Evolutionary conservation across 2,797 vertebrate genomes (phyloP).

Genomic region (Bradypodion ventrale): DNA sequence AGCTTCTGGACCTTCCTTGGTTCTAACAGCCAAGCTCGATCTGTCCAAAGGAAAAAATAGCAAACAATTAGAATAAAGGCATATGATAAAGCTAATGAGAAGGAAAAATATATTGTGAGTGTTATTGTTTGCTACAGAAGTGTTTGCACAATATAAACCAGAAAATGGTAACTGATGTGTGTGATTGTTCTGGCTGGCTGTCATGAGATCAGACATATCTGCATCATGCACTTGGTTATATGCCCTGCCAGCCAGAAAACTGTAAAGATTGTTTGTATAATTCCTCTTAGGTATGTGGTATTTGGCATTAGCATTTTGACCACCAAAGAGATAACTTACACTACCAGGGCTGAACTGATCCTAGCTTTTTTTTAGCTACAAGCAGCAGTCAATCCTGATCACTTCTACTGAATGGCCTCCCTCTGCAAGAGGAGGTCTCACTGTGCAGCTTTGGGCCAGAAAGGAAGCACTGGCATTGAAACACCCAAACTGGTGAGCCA

Average conservation of each 20-base stretch:
- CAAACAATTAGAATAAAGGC: neutral
- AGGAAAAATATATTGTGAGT: neutral
- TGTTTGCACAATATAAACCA: no score
- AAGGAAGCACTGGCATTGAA: neutral
- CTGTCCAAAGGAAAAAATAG: constrained; percentile 70
- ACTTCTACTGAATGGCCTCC: neutral
- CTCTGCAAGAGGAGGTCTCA: neutral
- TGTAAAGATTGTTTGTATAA: no score
- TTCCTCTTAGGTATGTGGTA: no score
- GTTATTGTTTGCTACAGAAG: neutral
- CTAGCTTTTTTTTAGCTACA: neutral
- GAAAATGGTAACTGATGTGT: no score
- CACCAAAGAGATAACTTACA: neutral
- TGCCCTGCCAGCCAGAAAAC: no score
- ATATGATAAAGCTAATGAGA: constrained; percentile 8
- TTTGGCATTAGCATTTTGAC: neutral
- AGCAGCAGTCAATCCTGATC: neutral
- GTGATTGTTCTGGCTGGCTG: no score
- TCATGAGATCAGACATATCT: no score
- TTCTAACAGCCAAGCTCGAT: constrained; percentile 98
- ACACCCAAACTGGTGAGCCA: neutral
- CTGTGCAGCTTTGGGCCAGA: neutral
- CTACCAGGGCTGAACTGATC: neutral
- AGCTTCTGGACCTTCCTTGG: constrained; percentile 98
- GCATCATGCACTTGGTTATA: no score